A percentile compares a stretch with the other conserved stretches of the same genome.
Evolutionary conservation across 2,888 invertebrate species (phyloP).

Genomic region (Tetrapedia diversipes): DNA sequence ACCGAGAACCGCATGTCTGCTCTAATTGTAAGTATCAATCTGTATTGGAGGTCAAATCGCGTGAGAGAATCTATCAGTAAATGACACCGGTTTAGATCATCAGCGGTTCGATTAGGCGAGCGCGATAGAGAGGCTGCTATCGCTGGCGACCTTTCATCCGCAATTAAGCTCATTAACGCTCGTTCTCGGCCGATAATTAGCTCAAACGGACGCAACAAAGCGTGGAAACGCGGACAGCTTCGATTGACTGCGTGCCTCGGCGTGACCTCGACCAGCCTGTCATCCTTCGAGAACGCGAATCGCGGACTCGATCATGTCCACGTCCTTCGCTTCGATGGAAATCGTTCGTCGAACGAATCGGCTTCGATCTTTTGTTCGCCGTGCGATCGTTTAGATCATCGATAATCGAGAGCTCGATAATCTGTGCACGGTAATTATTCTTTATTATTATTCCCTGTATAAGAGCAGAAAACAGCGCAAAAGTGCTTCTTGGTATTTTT

Average conservation of each 20-base stretch:
- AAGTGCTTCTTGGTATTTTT: too few species aligned
- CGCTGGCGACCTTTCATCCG: slow-evolving; percentile 61
- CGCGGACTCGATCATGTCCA: not conserved
- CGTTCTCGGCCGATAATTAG: slow-evolving; percentile 68
- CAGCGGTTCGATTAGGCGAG: slow-evolving; percentile 2
- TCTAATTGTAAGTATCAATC: too few species aligned
- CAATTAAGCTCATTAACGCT: slow-evolving; percentile 75
- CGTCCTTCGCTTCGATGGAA: too few species aligned
- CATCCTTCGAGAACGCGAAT: slow-evolving; percentile 44
- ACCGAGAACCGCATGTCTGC: too few species aligned
- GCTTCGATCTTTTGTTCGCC: not conserved
- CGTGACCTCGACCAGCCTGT: slow-evolving; percentile 50
- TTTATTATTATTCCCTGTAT: too few species aligned
- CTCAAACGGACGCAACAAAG: slow-evolving; percentile 65
- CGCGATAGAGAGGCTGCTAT: not conserved
- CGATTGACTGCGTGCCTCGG: slow-evolving; percentile 73
- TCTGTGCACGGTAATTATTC: too few species aligned
- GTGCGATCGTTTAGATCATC: not conserved
- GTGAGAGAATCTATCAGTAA: not conserved
- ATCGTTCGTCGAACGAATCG: not conserved
- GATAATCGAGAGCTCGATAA: too few species aligned
- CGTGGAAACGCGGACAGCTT: slow-evolving; percentile 69
- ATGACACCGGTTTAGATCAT: not conserved
- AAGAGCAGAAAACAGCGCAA: too few species aligned
- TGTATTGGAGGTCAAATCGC: not conserved